Conservation (phyloP, 1,140 invertebrate species). For the Piezodorus guildinii region DNA sequence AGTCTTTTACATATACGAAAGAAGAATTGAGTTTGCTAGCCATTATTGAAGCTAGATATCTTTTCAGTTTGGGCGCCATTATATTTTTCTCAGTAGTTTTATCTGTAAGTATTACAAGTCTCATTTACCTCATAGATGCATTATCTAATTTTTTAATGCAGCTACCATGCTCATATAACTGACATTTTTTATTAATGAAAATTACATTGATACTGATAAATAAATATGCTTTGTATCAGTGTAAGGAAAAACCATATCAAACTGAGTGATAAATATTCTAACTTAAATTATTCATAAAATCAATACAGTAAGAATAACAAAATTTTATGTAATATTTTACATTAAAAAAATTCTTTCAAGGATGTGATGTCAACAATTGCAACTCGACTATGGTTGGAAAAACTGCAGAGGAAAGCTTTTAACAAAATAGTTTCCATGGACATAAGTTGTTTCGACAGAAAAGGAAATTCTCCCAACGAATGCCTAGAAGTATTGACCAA, state of each 20-base stretch:
- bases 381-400: not conserved
- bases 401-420: not conserved
- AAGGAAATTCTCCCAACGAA: conserved; percentile 51
- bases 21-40: not conserved
- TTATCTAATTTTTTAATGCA: too few relatives aligned
- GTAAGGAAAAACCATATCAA: too few relatives aligned
- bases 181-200: too few relatives aligned
- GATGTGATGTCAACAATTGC: not conserved
- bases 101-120: not conserved
- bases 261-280: too few relatives aligned
- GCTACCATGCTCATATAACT: too few relatives aligned
- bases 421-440: conserved; percentile 4
- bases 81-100: not conserved
- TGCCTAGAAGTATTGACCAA: conserved; percentile 55
- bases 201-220: too few relatives aligned
- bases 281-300: too few relatives aligned
- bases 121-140: too few relatives aligned
- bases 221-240: too few relatives aligned
- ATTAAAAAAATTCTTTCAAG: not conserved
- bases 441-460: conserved; percentile 61
- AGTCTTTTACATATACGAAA: not conserved
- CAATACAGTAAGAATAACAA: too few relatives aligned
- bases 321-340: too few relatives aligned
- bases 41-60: not conserved
- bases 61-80: not conserved